Evolutionary conservation across 1,140 invertebrate genomes (phyloP).

Genomic region (Tetranychus urticae): DNA sequence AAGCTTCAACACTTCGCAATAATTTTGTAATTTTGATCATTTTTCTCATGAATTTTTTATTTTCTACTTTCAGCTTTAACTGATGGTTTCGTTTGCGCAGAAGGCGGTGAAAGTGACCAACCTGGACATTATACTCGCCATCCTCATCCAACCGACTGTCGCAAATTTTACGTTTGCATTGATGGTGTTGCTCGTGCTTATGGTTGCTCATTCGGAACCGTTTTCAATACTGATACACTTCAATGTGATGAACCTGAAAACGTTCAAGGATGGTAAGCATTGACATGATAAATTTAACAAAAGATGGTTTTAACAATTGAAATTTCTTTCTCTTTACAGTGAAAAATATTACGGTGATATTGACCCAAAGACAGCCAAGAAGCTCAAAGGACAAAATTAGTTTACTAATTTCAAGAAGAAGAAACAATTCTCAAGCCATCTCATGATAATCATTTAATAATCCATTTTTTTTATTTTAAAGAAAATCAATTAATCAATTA

Average conservation of each 20-base stretch:
- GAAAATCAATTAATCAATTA: no score
- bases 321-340: conserved; percentile 20
- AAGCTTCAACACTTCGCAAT: no score
- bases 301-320: neutral
- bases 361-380: conserved; percentile 68
- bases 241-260: conserved; percentile 80
- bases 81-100: conserved; percentile 63
- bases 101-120: conserved; percentile 32
- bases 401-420: no score
- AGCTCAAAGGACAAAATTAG: neutral
- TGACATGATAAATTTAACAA: neutral
- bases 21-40: no score
- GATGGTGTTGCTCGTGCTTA: conserved; percentile 66
- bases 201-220: conserved; percentile 72
- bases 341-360: conserved; percentile 86
- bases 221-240: conserved; percentile 78
- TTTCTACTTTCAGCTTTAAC: conserved; percentile 13
- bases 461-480: no score
- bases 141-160: conserved; percentile 77
- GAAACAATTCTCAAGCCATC: no score
- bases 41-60: no score
- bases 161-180: conserved; percentile 66
- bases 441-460: no score
- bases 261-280: conserved; percentile 36
- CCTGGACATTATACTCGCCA: conserved; percentile 69